Conservation (phyloP, 2,113 vertebrate genomes). For the Caranx melampygus region DNA sequence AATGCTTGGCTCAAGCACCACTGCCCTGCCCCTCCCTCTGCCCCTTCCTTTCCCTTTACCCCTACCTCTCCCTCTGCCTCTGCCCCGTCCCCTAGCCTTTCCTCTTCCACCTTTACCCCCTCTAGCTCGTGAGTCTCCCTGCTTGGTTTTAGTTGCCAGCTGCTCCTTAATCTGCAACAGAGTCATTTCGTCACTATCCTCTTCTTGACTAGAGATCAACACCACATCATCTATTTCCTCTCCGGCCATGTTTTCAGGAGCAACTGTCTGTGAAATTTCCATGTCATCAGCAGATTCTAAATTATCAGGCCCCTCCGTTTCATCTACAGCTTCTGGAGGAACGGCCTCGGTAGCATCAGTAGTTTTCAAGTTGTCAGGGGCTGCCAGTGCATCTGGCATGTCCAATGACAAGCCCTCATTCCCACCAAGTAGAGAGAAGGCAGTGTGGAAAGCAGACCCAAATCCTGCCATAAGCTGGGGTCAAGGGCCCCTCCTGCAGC, state of each 20-base stretch:
- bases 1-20: slow-evolving; percentile 67
- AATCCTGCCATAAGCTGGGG: slow-evolving; percentile 76
- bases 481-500: slow-evolving; percentile 84
- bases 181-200: slow-evolving; percentile 86
- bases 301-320: slow-evolving; percentile 37
- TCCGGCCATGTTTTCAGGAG: not conserved
- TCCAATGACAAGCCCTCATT: slow-evolving; percentile 62
- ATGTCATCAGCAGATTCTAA: slow-evolving; percentile 26
- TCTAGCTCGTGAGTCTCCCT: slow-evolving; percentile 63
- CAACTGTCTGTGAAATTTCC: slow-evolving; percentile 10
- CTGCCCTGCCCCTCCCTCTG: slow-evolving; percentile 59
- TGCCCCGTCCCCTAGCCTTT: slow-evolving; percentile 64
- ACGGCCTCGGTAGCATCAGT: not conserved
- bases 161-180: slow-evolving; percentile 83
- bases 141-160: slow-evolving; percentile 48
- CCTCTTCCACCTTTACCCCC: slow-evolving; percentile 52
- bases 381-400: slow-evolving; percentile 36
- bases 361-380: slow-evolving; percentile 50
- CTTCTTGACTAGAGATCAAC: slow-evolving; percentile 75
- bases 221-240: slow-evolving; percentile 47
- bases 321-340: slow-evolving; percentile 27
- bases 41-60: slow-evolving; percentile 68
- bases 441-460: slow-evolving; percentile 80
- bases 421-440: slow-evolving; percentile 77
- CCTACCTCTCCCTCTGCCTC: slow-evolving; percentile 53